Evolutionary conservation across 2,888 invertebrate species (phyloP).

Genomic region (Agrochola macilenta): DNA sequence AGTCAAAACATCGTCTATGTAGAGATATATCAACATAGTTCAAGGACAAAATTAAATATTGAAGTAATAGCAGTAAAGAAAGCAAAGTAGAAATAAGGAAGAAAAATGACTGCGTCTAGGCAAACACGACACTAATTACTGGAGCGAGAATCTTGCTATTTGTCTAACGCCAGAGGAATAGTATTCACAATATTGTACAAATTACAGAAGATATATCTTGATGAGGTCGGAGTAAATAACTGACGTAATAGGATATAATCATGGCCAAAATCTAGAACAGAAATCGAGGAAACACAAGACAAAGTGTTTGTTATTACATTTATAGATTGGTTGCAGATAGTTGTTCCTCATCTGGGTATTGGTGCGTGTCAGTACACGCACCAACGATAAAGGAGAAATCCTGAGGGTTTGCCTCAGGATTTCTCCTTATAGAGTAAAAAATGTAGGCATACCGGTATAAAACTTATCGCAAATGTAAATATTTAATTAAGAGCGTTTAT

Average conservation of each 20-base stretch:
- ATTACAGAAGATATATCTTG: constrained; percentile 44
- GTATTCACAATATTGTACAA: constrained; percentile 63
- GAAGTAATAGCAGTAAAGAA: not conserved
- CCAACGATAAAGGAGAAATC: not conserved
- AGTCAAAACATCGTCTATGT: not conserved
- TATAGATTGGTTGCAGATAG: not conserved
- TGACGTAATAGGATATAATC: constrained; percentile 19
- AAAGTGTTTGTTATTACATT: not conserved
- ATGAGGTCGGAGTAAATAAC: constrained; percentile 39
- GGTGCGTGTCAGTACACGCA: not conserved
- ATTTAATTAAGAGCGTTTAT: too few relatives aligned
- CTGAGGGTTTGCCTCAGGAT: too few relatives aligned
- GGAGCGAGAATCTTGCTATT: constrained; percentile 66
- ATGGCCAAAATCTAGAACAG: constrained; percentile 19
- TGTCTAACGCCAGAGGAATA: constrained; percentile 64
- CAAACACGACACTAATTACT: constrained; percentile 73
- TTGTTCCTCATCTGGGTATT: not conserved
- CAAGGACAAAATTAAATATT: constrained; percentile 14
- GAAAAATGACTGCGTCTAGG: constrained; percentile 69
- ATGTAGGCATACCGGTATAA: not conserved
- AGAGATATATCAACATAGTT: not conserved
- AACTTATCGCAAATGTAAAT: constrained; percentile 17
- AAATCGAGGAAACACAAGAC: not conserved
- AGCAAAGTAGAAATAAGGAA: constrained; percentile 57
- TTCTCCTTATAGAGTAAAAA: not conserved